Conservation (phyloP, 30 jellyfish, hydroid and myxozoan species). For the Euphysa ruthae region DNA sequence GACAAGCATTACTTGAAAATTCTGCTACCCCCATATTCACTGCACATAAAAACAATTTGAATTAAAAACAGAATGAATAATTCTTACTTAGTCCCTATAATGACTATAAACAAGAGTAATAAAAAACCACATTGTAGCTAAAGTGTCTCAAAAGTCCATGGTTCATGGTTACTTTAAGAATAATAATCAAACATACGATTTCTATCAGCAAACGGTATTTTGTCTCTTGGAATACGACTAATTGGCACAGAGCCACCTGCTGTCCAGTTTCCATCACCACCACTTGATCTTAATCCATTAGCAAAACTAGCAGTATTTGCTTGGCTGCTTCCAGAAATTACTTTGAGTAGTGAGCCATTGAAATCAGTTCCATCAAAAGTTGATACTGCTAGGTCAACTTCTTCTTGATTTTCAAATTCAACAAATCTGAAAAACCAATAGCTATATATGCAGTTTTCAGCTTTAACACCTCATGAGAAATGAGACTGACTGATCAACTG, state of each 20-base stretch:
- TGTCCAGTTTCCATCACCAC: background rate
- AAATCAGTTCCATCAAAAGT: constrained; percentile 44
- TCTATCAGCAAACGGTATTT: background rate
- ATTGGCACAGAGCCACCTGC: background rate
- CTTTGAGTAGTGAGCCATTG: constrained; percentile 49
- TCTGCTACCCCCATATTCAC: background rate
- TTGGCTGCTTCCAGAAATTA: constrained; percentile 25
- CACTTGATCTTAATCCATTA: background rate
- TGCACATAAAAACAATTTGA: no score
- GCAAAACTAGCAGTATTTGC: background rate
- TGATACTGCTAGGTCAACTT: constrained; percentile 53
- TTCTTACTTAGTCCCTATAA: no score
- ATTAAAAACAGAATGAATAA: no score
- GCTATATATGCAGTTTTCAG: no score
- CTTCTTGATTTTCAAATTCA: constrained; percentile 34
- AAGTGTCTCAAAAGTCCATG: no score
- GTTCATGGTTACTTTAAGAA: no score
- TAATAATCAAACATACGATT: background rate
- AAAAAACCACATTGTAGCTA: no score
- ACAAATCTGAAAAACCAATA: constrained; percentile 47
- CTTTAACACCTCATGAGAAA: no score
- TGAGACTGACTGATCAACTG: no score
- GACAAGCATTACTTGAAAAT: constrained; percentile 32
- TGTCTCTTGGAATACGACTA: constrained; percentile 25
- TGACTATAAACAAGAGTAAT: no score